These are phyloP conservation scores for Scrobipalpa costella DNA, from an alignment of 2,888 invertebrate genomes.

Conservation along the genomic window DNA sequence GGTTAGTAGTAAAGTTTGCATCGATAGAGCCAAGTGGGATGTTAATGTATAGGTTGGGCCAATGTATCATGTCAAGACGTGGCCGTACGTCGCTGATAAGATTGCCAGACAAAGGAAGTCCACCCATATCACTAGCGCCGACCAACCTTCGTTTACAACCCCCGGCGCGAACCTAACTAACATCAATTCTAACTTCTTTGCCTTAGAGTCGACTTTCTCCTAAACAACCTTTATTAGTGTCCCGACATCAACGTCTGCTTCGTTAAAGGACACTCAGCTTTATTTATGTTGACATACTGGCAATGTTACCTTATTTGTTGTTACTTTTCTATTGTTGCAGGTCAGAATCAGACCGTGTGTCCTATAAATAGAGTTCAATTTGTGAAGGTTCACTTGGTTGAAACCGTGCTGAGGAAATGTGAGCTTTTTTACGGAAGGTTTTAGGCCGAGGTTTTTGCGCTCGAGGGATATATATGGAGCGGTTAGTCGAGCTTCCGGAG, in stretches of 20 bases:
- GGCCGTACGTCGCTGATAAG: constrained; percentile 73
- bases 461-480: constrained; percentile 43
- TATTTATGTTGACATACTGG: constrained; percentile 79
- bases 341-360: constrained; percentile 51
- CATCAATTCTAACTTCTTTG: constrained; percentile 55
- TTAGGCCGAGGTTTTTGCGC: constrained; percentile 55
- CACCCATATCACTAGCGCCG: constrained; percentile 77
- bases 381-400: constrained; percentile 39
- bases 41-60: constrained; percentile 56
- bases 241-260: constrained; percentile 75
- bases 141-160: constrained; percentile 75
- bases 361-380: constrained; percentile 59
- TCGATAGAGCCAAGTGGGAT: constrained; percentile 29
- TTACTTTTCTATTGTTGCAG: constrained; percentile 47
- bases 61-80: constrained; percentile 76
- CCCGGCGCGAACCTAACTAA: constrained; percentile 40
- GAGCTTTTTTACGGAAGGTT: constrained; percentile 51
- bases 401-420: constrained; percentile 51
- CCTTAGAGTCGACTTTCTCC: constrained; percentile 60
- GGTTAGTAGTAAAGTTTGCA: constrained; percentile 17
- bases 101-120: constrained; percentile 81
- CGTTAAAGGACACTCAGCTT: constrained; percentile 80
- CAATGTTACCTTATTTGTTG: constrained; percentile 75
- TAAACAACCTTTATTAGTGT: constrained; percentile 63
- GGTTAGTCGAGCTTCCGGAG: constrained; percentile 68